Evolutionary conservation across 2,797 vertebrate species (phyloP).

Genomic region (Mus spretus): DNA sequence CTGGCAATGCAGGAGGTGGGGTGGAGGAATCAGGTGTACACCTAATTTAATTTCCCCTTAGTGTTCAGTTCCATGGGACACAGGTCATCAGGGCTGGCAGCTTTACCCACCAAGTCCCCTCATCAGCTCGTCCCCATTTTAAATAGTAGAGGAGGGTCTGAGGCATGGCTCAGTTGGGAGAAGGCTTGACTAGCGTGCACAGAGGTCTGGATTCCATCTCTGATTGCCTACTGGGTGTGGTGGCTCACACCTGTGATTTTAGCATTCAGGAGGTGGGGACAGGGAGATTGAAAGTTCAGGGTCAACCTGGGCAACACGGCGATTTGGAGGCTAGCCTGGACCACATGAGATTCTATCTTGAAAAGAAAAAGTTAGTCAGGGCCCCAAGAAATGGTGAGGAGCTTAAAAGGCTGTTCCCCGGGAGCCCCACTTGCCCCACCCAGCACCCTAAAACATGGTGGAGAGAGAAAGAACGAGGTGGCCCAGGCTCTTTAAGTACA

Average conservation of each 20-base stretch:
- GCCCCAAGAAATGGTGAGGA: not conserved
- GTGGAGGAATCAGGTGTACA: not conserved
- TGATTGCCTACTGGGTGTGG: too few species aligned
- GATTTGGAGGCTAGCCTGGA: not conserved
- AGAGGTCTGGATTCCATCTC: too few species aligned
- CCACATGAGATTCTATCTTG: not conserved
- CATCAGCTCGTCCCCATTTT: not conserved
- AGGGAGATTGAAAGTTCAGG: not conserved
- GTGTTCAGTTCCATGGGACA: too few species aligned
- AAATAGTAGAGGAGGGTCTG: not conserved
- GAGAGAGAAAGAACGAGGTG: not conserved
- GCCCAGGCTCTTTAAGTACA: constrained; percentile 35
- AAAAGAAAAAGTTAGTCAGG: not conserved
- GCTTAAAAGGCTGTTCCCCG: not conserved
- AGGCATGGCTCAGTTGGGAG: not conserved
- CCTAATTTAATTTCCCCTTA: not conserved
- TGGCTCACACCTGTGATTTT: not conserved
- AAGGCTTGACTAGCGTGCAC: not conserved
- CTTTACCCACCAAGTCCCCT: not conserved
- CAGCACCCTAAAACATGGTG: not conserved
- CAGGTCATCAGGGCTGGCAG: not conserved
- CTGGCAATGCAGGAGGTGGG: too few species aligned
- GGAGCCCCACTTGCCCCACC: not conserved
- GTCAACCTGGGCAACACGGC: not conserved
- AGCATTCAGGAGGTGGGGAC: not conserved